Conservation (phyloP, 2,797 vertebrate species). For the Psittacula echo region DNA sequence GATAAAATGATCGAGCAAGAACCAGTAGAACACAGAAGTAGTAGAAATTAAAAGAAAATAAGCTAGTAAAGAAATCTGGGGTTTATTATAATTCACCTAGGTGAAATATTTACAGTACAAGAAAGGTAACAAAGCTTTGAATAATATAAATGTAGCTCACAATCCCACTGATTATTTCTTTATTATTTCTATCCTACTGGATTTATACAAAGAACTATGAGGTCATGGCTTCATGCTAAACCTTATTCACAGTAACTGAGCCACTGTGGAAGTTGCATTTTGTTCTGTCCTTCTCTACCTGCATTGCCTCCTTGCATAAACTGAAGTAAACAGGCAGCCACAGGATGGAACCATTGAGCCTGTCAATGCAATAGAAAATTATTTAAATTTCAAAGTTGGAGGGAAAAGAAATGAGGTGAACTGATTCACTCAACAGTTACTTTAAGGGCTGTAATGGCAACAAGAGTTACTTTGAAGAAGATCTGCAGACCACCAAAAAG, state of each 20-base stretch:
- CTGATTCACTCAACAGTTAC: background rate
- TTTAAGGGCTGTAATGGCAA: background rate
- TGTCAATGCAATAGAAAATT: background rate
- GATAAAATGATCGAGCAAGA: background rate
- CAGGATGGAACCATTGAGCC: background rate
- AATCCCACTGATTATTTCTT: background rate
- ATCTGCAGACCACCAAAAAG: background rate
- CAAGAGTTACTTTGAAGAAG: background rate
- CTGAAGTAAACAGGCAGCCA: background rate
- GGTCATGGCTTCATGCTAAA: background rate
- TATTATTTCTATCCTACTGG: background rate
- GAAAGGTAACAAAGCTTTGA: background rate
- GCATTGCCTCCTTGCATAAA: background rate
- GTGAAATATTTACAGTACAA: background rate
- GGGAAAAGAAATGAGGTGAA: background rate
- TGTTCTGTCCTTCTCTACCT: background rate
- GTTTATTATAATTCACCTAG: background rate
- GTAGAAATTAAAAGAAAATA: background rate
- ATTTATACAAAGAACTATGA: background rate
- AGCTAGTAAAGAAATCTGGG: background rate
- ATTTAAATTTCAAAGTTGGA: background rate
- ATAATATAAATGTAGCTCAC: background rate
- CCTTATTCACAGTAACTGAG: background rate
- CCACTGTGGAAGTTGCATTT: background rate
- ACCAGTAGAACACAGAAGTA: background rate